Percentiles rank a stretch among this genome's conserved stretches.
Evolutionary conservation across 2,888 invertebrate genomes (phyloP).

Genomic region (Lasioglossum leucozonium): DNA sequence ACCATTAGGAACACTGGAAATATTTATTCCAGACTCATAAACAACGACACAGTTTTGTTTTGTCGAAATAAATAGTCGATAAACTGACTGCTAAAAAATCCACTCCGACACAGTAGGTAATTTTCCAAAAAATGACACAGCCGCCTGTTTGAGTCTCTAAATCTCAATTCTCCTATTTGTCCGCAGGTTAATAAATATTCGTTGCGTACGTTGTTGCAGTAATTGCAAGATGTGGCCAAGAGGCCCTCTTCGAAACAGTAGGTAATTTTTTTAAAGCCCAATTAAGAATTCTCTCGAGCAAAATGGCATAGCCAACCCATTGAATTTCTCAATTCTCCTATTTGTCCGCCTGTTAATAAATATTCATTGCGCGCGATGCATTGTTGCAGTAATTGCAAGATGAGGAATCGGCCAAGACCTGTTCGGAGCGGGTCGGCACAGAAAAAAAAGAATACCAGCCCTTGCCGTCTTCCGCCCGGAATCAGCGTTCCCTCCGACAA

Average conservation of each 20-base stretch:
- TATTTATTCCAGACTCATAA: too few relatives aligned
- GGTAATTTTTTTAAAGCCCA: neutral
- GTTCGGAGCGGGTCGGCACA: neutral
- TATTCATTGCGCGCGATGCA: neutral
- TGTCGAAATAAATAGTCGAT: too few relatives aligned
- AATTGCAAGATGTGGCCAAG: neutral
- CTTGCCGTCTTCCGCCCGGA: slow-evolving; percentile 11
- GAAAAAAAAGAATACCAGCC: slow-evolving; percentile 12
- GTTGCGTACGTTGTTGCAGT: neutral
- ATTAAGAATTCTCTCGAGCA: neutral
- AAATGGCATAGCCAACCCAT: neutral
- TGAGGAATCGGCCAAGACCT: neutral
- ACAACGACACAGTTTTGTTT: too few relatives aligned
- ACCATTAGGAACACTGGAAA: too few relatives aligned
- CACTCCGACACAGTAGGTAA: too few relatives aligned
- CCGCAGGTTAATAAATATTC: neutral
- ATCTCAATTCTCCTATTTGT: neutral
- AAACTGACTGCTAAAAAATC: too few relatives aligned
- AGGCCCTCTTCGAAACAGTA: neutral
- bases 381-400: neutral
- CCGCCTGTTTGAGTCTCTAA: neutral
- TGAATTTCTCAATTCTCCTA: neutral
- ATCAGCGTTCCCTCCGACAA: slow-evolving; percentile 2
- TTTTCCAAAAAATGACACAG: too few relatives aligned
- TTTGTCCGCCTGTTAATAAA: neutral